Percentiles rank a stretch among this genome's conserved stretches.
phyloP scores from a whole-genome alignment of 2,113 vertebrate genomes.

The Rhagologus leucostigma region DNA sequence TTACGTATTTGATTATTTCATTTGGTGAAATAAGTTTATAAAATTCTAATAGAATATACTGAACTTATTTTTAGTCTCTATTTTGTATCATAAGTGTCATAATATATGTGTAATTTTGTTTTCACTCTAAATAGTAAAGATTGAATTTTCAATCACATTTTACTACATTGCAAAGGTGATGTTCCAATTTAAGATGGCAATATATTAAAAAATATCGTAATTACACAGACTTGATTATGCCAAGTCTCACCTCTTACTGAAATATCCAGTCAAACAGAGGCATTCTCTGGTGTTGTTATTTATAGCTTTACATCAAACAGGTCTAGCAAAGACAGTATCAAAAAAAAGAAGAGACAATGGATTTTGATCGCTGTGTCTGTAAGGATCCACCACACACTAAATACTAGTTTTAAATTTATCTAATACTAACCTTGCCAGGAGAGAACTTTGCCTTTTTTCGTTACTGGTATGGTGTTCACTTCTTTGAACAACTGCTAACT shows the following conservation, averaged over 20 bases:
- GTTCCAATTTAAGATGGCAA: background rate
- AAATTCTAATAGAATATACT: background rate
- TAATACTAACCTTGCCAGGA: background rate
- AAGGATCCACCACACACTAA: background rate
- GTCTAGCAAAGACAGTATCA: background rate
- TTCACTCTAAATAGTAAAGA: background rate
- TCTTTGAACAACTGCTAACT: background rate
- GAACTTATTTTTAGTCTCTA: background rate
- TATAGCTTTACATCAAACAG: background rate
- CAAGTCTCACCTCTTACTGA: background rate
- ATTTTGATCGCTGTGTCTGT: background rate
- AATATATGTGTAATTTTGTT: background rate
- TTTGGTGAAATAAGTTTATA: background rate
- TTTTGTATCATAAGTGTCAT: background rate
- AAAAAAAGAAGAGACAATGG: background rate
- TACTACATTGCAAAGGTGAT: background rate
- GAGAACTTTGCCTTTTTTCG: background rate
- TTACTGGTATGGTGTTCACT: rapidly evolving
- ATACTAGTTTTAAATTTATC: background rate
- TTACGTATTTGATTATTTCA: background rate
- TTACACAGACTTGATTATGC: background rate
- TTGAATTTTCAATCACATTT: background rate
- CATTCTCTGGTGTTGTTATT: background rate
- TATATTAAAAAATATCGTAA: background rate
- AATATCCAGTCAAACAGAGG: background rate